Percentiles rank a stretch among this genome's conserved stretches.
Conservation (phyloP, 2,113 vertebrate species). For the Stigmatopora nigra region DNA sequence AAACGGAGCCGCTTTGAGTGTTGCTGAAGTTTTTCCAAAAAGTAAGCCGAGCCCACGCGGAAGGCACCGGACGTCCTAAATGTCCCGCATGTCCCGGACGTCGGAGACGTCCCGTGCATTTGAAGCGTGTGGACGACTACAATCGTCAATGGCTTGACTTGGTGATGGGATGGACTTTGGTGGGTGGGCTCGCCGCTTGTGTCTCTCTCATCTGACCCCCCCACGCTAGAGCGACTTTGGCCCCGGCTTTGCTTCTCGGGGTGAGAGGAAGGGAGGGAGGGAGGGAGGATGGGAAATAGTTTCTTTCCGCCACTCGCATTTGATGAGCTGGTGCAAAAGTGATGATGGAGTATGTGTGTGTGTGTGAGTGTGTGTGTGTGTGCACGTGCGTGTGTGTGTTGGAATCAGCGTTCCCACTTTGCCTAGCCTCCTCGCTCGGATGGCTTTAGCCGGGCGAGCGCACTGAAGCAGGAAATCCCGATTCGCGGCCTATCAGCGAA, state of each 20-base stretch:
- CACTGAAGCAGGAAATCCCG: constrained; percentile 75
- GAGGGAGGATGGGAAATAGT: constrained; percentile 16
- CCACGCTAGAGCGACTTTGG: neutral
- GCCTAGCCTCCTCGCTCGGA: constrained; percentile 69
- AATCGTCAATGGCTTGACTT: neutral
- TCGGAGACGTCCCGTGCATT: too few relatives aligned
- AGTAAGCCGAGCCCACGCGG: too few relatives aligned
- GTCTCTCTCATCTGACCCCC: neutral
- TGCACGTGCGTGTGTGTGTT: constrained; percentile 36
- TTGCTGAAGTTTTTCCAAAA: too few relatives aligned
- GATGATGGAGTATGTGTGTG: constrained; percentile 30
- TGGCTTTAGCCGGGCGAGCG: constrained; percentile 70
- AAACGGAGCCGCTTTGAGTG: too few relatives aligned
- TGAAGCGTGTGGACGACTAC: neutral
- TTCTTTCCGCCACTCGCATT: constrained; percentile 40
- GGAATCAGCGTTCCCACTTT: constrained; percentile 72
- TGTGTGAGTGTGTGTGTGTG: constrained; percentile 15
- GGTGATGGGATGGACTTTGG: too few relatives aligned
- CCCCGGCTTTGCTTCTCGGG: neutral
- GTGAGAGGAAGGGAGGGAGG: neutral
- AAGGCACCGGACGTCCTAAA: too few relatives aligned
- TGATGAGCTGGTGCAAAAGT: constrained; percentile 48
- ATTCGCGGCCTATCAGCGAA: constrained; percentile 75
- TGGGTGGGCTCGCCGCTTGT: too few relatives aligned
- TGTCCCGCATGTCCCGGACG: too few relatives aligned